Percentiles rank a stretch among this genome's conserved stretches.
Evolutionary conservation across 2,888 invertebrate species (phyloP).

Genomic region (Lysandra bellargus): DNA sequence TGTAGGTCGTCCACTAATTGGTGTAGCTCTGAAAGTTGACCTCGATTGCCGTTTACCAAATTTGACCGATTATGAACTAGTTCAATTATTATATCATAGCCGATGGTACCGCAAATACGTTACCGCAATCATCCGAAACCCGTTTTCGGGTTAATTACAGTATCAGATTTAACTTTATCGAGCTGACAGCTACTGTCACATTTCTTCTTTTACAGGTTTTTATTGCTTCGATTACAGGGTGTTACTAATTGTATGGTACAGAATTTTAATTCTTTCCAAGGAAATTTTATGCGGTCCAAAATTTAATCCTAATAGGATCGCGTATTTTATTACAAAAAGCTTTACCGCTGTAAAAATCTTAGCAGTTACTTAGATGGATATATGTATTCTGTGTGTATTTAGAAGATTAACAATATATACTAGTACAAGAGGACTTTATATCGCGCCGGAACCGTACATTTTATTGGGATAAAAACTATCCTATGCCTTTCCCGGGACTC

Average conservation of each 20-base stretch:
- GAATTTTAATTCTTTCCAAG: neutral
- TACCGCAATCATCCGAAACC: slow-evolving; percentile 23
- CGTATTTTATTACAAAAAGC: neutral
- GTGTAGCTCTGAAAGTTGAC: neutral
- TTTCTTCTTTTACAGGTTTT: slow-evolving; percentile 31
- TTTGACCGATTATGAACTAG: slow-evolving; percentile 45
- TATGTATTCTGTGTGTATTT: too few species aligned
- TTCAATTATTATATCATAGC: slow-evolving; percentile 77
- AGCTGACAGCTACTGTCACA: slow-evolving; percentile 17
- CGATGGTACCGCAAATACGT: slow-evolving; percentile 59
- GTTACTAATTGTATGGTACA: neutral
- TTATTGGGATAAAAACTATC: too few species aligned
- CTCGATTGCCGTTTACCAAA: slow-evolving; percentile 26
- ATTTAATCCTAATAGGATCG: neutral
- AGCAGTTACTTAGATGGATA: neutral
- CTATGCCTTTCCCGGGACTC: too few species aligned
- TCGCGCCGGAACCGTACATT: too few species aligned
- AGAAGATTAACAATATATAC: too few species aligned
- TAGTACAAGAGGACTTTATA: too few species aligned
- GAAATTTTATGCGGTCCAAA: neutral
- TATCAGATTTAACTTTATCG: slow-evolving; percentile 19
- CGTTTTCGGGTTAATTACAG: slow-evolving; percentile 22
- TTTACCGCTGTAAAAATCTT: neutral
- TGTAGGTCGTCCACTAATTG: slow-evolving; percentile 18
- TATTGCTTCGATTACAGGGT: slow-evolving; percentile 14